Base-by-base conservation (phyloP, 2,797 vertebrate genomes). In the Pelodytes ibericus region DNA sequence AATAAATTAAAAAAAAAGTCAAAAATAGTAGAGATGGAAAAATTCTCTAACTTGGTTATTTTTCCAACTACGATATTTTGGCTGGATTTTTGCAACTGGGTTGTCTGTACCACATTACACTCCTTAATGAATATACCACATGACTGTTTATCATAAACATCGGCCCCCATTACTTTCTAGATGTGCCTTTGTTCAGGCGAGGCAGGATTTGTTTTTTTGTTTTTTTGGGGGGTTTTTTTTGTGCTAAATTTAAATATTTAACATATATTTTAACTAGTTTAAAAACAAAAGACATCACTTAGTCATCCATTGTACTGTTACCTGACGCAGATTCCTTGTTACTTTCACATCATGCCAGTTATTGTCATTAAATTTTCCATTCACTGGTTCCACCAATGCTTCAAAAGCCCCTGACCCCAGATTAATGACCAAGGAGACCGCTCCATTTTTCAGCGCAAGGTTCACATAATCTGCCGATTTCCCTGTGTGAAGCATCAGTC, bases 321-420 rank as follows among this genome's bases (percentile, higher is more conserved):
- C 97, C 97, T 99, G 97, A 97, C 97, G 97, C 90, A 99, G 96
- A 94, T 99, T 99, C 95, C 97, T 94, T 90, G 96, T 98, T 92
- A 99, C 97, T 95, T 98, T 99, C 92, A 99, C 97, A 98, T 98
- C 97, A 94, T 99, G 97, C 97, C 97, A 99, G 95, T 95, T 96
- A 97, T 99, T 99, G 96, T 99, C 97, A 97, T 99, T 99, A 96
- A 99, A 99, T 93, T 99, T 99, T 89, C 97, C 97, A 93, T 99
- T 98, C 94, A 98, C 97, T 22, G 96, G 96, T 92, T 99, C 97
- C 96, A 99, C 97, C 91, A 99, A 95, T 57, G 97, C 97, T 95
- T 99, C 97, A 93, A 99, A 99, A 89, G 97, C 96, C 92, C 97
- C 97, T 87, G 97, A 99, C 90, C 97, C 97, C 95, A 99, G 94